Evolutionary conservation across 2,888 invertebrate species (phyloP).

Genomic region (Cloeon dipterum): DNA sequence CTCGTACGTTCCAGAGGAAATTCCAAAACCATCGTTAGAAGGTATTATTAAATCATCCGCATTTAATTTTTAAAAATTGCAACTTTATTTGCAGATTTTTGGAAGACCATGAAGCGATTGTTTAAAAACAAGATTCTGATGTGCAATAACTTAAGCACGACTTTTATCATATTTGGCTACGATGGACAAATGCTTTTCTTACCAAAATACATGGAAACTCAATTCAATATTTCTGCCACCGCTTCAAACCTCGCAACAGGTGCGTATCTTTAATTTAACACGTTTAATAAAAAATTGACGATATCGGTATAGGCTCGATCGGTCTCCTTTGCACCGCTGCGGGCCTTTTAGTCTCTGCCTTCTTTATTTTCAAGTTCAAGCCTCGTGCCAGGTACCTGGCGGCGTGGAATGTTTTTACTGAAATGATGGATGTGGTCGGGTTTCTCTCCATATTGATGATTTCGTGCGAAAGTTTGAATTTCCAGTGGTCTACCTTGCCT

Average conservation of each 20-base stretch:
- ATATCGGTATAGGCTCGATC: not conserved
- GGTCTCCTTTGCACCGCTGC: not conserved
- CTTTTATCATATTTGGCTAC: constrained; percentile 19
- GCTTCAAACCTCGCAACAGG: constrained; percentile 24
- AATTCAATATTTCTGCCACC: constrained; percentile 23
- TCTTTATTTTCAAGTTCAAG: not conserved
- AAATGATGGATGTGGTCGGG: not conserved
- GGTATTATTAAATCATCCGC: not conserved
- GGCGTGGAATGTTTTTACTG: constrained; percentile 1
- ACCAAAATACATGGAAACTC: constrained; percentile 28
- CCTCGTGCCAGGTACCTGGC: not conserved
- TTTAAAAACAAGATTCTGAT: constrained; percentile 19
- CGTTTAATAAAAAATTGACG: too few species aligned
- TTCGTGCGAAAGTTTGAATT: not conserved
- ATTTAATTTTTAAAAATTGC: not conserved
- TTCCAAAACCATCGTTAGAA: not conserved
- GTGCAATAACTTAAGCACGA: constrained; percentile 20
- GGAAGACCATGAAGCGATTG: constrained; percentile 13
- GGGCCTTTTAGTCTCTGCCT: not conserved
- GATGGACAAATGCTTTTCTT: constrained; percentile 24
- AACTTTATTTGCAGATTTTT: constrained; percentile 13
- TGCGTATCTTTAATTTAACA: too few species aligned
- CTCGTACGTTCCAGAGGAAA: not conserved
- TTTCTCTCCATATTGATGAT: not conserved
- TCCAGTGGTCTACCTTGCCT: not conserved